Evolutionary conservation across 2,888 invertebrate genomes (phyloP).

Genomic region (Listrodromus nycthemerus): DNA sequence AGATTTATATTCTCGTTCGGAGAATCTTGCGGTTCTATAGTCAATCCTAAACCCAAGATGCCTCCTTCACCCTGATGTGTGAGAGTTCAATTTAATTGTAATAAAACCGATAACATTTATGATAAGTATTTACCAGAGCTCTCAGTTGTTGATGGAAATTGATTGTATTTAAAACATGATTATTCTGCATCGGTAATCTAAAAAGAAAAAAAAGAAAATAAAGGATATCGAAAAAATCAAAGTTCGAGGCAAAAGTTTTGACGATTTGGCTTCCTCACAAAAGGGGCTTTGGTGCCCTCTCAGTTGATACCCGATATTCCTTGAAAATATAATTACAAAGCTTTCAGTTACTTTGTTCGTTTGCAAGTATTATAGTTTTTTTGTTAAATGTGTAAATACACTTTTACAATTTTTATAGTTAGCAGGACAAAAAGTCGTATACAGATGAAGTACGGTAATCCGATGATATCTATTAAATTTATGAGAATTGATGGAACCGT

Average conservation of each 20-base stretch:
- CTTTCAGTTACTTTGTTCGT: too few relatives aligned
- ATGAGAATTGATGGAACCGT: neutral
- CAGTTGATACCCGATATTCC: too few relatives aligned
- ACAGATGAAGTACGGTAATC: too few relatives aligned
- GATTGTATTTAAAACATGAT: slow-evolving; percentile 81
- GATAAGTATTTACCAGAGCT: slow-evolving; percentile 75
- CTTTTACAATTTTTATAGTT: too few relatives aligned
- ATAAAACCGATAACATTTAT: neutral
- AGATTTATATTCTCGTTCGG: slow-evolving; percentile 60
- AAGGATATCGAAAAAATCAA: slow-evolving; percentile 24
- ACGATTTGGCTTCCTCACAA: too few relatives aligned
- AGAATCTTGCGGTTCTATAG: slow-evolving; percentile 71
- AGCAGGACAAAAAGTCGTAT: too few relatives aligned
- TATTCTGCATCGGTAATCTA: slow-evolving; percentile 81
- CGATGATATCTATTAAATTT: too few relatives aligned
- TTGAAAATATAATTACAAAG: too few relatives aligned
- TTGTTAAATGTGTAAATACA: too few relatives aligned
- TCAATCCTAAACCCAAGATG: slow-evolving; percentile 76
- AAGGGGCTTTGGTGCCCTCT: too few relatives aligned
- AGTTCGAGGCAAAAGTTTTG: neutral
- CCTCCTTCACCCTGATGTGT: slow-evolving; percentile 79
- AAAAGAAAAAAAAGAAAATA: slow-evolving; percentile 46
- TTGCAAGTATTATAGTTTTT: too few relatives aligned
- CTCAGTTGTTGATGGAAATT: slow-evolving; percentile 80
- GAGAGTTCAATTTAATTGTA: neutral